Evolutionary conservation across 1,140 invertebrate species (phyloP).

Genomic region (Bemisia tabaci): DNA sequence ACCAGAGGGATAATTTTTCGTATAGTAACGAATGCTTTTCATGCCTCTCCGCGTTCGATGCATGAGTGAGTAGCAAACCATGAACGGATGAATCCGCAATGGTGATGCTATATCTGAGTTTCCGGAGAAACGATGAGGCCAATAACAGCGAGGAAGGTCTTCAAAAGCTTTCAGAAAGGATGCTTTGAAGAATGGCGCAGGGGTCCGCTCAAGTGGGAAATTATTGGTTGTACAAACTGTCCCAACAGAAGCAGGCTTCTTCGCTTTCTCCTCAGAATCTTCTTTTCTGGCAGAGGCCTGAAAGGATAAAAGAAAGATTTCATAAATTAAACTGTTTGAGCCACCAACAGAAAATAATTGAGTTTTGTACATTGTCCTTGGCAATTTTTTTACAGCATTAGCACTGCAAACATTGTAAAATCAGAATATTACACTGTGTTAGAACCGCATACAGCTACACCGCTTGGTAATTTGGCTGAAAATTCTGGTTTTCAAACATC

Average conservation of each 20-base stretch:
- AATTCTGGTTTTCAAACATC: too few species aligned
- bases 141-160: background rate
- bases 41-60: background rate
- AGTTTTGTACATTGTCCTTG: too few species aligned
- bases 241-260: background rate
- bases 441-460: too few species aligned
- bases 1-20: background rate
- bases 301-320: too few species aligned
- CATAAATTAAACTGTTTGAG: too few species aligned
- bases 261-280: background rate
- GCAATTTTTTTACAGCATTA: too few species aligned
- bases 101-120: background rate
- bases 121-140: background rate
- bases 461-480: too few species aligned
- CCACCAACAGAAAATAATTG: too few species aligned
- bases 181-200: background rate
- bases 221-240: background rate
- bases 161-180: background rate
- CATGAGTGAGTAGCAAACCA: background rate
- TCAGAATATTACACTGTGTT: too few species aligned
- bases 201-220: background rate
- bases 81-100: background rate
- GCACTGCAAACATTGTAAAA: too few species aligned
- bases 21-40: background rate
- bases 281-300: background rate